Evolutionary conservation across 2,113 vertebrate genomes (phyloP).

Genomic region (Hypomesus transpacificus): DNA sequence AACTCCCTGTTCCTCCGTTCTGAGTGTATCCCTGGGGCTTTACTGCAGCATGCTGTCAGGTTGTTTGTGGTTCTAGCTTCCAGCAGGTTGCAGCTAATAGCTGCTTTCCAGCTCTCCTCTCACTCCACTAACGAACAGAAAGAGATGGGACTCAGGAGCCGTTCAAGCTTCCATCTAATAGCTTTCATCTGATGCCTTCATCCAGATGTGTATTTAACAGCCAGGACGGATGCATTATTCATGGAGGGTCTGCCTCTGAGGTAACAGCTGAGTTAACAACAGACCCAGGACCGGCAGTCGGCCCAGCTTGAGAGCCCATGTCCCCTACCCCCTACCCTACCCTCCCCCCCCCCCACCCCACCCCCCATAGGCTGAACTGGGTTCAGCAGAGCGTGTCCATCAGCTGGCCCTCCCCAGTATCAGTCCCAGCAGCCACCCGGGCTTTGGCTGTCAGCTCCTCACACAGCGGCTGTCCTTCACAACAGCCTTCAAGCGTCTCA

Average conservation of each 20-base stretch:
- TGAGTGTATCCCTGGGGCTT: not conserved
- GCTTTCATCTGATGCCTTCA: constrained; percentile 11
- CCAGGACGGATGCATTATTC: constrained; percentile 26
- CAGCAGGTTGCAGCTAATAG: not conserved
- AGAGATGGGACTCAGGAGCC: not conserved
- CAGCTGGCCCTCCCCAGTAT: constrained; percentile 45
- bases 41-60: constrained; percentile 9
- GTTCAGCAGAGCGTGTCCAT: constrained; percentile 49
- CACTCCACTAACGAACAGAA: not conserved
- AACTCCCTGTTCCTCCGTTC: not conserved
- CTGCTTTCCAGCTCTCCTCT: not conserved
- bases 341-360: no score
- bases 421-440: constrained; percentile 30
- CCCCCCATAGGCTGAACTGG: constrained; percentile 39
- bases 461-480: constrained; percentile 37
- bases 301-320: constrained; percentile 32
- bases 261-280: constrained; percentile 16
- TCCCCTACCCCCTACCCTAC: constrained; percentile 23
- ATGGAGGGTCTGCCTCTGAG: constrained; percentile 5
- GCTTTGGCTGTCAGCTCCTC: constrained; percentile 38
- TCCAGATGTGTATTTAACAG: constrained; percentile 16
- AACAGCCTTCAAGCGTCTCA: constrained; percentile 46
- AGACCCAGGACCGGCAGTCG: constrained; percentile 19
- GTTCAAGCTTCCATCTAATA: constrained; percentile 5
- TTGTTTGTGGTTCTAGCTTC: constrained; percentile 20